Conservation (phyloP, 2,888 invertebrate species). For the Andrena hattorfiana region DNA sequence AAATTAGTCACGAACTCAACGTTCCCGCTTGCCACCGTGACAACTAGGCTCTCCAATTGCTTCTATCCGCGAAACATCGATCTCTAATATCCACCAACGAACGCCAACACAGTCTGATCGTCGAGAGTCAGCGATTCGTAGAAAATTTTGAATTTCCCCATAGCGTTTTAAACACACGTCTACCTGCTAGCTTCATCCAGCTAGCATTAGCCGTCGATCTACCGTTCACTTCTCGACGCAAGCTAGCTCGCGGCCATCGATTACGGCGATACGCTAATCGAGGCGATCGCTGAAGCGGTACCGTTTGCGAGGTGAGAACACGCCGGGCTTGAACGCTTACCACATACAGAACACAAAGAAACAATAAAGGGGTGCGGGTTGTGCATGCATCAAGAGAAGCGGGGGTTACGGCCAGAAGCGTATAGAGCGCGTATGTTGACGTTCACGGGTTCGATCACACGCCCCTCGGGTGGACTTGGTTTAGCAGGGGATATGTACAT, state of each 20-base stretch:
- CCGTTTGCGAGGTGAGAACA: slow-evolving; percentile 22
- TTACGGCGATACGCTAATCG: neutral
- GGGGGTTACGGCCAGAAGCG: slow-evolving; percentile 31
- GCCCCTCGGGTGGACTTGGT: slow-evolving; percentile 51
- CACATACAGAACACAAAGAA: neutral
- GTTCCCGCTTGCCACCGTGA: slow-evolving; percentile 26
- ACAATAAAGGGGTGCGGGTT: slow-evolving; percentile 8
- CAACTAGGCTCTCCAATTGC: neutral
- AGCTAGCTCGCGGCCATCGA: neutral
- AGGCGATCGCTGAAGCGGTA: neutral
- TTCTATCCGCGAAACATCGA: neutral
- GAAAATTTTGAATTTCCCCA: neutral
- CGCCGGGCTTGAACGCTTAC: neutral
- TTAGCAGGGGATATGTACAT: slow-evolving; percentile 82
- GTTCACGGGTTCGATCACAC: slow-evolving; percentile 33
- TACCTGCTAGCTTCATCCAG: neutral
- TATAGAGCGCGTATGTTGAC: slow-evolving; percentile 17
- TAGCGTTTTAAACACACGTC: neutral
- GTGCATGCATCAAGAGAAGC: slow-evolving; percentile 25
- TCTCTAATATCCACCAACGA: neutral
- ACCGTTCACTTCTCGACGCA: neutral
- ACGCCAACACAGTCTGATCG: neutral
- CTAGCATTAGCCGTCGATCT: neutral
- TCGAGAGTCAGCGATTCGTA: neutral
- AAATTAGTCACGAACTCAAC: slow-evolving; percentile 5